These are phyloP conservation scores for Python bivittatus DNA, from an alignment of 2,113 vertebrate genomes.

Conservation along the genomic window DNA sequence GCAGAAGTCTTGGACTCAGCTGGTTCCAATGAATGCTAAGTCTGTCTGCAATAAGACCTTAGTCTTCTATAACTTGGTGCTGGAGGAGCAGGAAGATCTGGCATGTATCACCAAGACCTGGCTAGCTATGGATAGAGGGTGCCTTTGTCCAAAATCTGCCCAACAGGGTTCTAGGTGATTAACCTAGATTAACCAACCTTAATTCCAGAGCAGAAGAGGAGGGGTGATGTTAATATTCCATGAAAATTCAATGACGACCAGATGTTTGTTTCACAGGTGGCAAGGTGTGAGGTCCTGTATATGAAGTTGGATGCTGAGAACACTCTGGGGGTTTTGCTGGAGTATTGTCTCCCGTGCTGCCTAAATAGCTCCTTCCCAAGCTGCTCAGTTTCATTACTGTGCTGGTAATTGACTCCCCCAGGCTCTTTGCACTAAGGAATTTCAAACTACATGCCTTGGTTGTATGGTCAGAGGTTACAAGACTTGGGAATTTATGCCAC, in stretches of 20 bases:
- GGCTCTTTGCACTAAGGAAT: background rate
- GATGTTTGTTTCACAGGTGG: background rate
- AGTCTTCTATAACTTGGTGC: background rate
- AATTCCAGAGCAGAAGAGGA: background rate
- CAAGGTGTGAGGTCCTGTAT: background rate
- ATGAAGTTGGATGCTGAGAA: background rate
- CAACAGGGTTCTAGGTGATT: background rate
- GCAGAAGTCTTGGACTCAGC: background rate
- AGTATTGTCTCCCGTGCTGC: background rate
- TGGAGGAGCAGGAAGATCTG: background rate
- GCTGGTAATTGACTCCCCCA: background rate
- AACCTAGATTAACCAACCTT: background rate
- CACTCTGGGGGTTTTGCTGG: background rate
- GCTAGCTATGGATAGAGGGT: background rate
- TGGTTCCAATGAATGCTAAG: background rate
- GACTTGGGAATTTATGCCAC: background rate
- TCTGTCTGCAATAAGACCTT: background rate
- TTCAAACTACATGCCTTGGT: background rate
- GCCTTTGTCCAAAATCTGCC: background rate
- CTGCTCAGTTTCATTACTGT: background rate
- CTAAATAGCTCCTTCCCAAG: background rate
- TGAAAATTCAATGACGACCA: background rate
- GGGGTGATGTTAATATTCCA: background rate
- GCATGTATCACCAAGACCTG: background rate
- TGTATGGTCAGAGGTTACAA: background rate